Evolutionary conservation across 2,888 invertebrate genomes (phyloP).

Genomic region (Sinodicranocentrus sp.): DNA sequence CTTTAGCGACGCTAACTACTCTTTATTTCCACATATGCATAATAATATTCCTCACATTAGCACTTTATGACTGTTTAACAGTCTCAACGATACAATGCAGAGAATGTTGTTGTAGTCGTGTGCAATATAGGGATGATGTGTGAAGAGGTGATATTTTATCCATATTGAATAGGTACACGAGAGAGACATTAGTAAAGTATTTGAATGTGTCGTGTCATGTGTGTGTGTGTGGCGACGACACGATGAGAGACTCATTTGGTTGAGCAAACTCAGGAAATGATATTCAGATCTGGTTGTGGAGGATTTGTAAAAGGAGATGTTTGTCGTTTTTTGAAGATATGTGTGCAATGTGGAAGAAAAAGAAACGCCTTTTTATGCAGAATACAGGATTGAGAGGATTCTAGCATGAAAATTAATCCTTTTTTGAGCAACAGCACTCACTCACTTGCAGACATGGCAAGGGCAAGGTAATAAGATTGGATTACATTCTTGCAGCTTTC

Average conservation of each 20-base stretch:
- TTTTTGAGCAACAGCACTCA: too few relatives aligned
- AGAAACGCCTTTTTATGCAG: constrained; percentile 19
- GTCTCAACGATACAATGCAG: not conserved
- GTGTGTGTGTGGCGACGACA: not conserved
- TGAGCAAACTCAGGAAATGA: constrained; percentile 19
- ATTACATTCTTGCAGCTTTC: too few relatives aligned
- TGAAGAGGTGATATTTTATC: constrained; percentile 1
- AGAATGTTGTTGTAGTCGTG: too few relatives aligned
- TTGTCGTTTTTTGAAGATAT: not conserved
- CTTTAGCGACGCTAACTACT: constrained; percentile 7
- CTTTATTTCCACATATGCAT: constrained; percentile 26
- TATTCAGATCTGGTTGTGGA: constrained; percentile 1
- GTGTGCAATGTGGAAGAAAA: not conserved
- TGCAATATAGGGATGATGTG: not conserved
- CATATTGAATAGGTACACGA: not conserved
- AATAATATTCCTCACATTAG: constrained; percentile 32
- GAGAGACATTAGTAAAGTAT: not conserved
- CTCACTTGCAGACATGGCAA: too few relatives aligned
- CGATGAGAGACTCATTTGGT: not conserved
- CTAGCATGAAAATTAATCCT: too few relatives aligned
- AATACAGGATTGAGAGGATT: not conserved
- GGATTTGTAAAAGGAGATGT: not conserved
- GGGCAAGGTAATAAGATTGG: too few relatives aligned
- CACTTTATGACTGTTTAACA: constrained; percentile 47
- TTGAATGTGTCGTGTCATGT: not conserved